Base-by-base conservation (phyloP, 2,797 vertebrate species). In the Karalla daura region DNA sequence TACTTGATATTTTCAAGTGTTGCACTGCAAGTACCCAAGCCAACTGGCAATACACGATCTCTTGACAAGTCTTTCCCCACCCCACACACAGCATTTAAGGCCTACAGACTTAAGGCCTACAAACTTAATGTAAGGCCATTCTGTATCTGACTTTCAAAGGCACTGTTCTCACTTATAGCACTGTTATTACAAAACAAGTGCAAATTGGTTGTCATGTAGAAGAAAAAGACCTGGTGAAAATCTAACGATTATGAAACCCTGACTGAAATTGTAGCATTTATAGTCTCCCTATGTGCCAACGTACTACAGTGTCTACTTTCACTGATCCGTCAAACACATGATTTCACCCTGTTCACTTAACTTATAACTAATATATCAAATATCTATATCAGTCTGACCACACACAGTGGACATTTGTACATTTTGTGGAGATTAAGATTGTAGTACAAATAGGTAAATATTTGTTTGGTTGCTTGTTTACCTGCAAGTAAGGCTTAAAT, bases 1-100 rank as follows among this genome's bases (percentile, higher is more conserved):
- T 78, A 83, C 82, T 55, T 84, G 80, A 89, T 82, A 84, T 79
- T 88, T 90, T 91, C 87, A 91, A 90, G 89, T 90, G 87, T 91
- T 86, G 84, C 81, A 86, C 81, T 76, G 85, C 86, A 84, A 87
- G 88, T 90, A 88, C 86, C 84, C 76, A 78, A 81, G 82, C 81
- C 76, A 52, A 69, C 58, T 71, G 81, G 87, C 85, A 24, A 77
- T 70, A 80, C 79, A 81, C 85, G 77, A 78, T 77, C 80, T 84
- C 65, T 69, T 36, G 77, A 87, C 88, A 89, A n/a, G 89, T 86
- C 84, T 89, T 86, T 88, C 65, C 78, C 89, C 91, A 90, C 67
- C 83, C 85, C 86, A 89, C 88, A 86, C 86, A 90, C 89, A 88
- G 89, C 77, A 80, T 80, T 72, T 74, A 74, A 79, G 76, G 78